Base-by-base conservation (phyloP, 2,113 vertebrate genomes). In the Chamaetylas fuelleborni region DNA sequence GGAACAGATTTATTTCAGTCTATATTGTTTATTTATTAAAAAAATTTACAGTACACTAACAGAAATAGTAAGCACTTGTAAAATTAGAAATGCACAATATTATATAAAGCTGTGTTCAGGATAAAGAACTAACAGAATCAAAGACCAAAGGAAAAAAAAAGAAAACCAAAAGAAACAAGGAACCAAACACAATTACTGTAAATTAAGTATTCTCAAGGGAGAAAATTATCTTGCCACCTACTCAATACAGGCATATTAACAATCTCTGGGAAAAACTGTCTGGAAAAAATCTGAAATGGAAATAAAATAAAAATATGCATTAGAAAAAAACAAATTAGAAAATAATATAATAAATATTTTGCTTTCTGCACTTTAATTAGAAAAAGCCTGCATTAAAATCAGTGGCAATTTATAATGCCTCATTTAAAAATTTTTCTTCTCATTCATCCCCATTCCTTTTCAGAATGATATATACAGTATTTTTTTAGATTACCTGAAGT, bases 111-210 rank as follows among this genome's bases (percentile, higher is more conserved):
- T 69, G 15, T 48, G 2, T 48, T 45, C 36, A 69, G 5, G 12
- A 65, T 45, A 42, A 88, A 88, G 15, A 91, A 87, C 26, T 60
- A 53, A 36, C 18, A 78, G 28, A 83, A 23, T 20, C 9, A 84
- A 74, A 2, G 4, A 54, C 1, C 4, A 17, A 48, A 14, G 16
- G 24, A 29, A 11, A 25, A 1, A 1, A 4, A 4, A 31, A 11
- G 13, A 24, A 48, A 24, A 48, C 13, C 47, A 24, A 48, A 48
- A 24, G 23, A 48, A 88, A 33, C 11, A 57, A 57, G 29, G 56
- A 78, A n/a, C 11, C 2, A 50, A 91, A 64, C 13, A 56, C 79
- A 64, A 58, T 81, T 91, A 36, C 24, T 60, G 6, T 51, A 60
- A 94, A 91, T 71, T 64, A 67, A 26, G 5, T 84, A 43, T n/a